Evolutionary conservation across 2,113 vertebrate species (phyloP), one percentile per base, ranked within the genome.

Genomic region (Melanocharis versteri): DNA sequence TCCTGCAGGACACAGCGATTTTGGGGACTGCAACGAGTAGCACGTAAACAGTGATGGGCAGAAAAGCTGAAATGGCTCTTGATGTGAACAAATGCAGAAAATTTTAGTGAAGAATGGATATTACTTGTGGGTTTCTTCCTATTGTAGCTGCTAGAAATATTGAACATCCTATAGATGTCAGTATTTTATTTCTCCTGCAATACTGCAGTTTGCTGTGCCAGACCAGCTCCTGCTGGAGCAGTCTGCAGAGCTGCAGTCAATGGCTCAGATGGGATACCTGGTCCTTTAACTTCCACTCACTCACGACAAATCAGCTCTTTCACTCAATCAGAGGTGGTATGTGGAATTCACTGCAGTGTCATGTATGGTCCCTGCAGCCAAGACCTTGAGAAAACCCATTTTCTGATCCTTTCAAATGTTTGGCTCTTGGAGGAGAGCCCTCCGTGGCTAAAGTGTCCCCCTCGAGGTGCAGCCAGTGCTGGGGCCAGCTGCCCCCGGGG

Each of bases 391-490:
- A 83, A 82, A 62, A 56, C 8, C 21, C 9, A 1, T 65, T 42
- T 22, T 15, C 44, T 3, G 2, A 27, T 80, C 40, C 22, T 50
- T 53, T 26, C 2, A 69, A 8, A 27, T 28, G 42, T 27, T 51
- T 42, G 57, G 24, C 61, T 42, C 51, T 30, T 35, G 24, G 22
- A 56, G n/a, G n/a, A 23, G 54, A 73, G 45, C 37, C 33, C 40
- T 80, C 37, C 61, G 61, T 56, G 48, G 31, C 84, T 66, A 0
- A n/a, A 15, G 33, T 15, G 40, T 42, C 44, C 21, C 30, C 51
- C 35, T 30, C 0, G 0, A 79, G 53, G 57, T 42, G 11, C 35
- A 53, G 33, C 39, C 24, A 8, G 69, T 0, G 7, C 42, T 10
- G 4, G 70, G 76, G 28, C 23, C 42, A 53, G 60, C 66, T 0